Base-by-base conservation (phyloP, 1,140 invertebrate genomes). In the Nasonia giraulti region DNA sequence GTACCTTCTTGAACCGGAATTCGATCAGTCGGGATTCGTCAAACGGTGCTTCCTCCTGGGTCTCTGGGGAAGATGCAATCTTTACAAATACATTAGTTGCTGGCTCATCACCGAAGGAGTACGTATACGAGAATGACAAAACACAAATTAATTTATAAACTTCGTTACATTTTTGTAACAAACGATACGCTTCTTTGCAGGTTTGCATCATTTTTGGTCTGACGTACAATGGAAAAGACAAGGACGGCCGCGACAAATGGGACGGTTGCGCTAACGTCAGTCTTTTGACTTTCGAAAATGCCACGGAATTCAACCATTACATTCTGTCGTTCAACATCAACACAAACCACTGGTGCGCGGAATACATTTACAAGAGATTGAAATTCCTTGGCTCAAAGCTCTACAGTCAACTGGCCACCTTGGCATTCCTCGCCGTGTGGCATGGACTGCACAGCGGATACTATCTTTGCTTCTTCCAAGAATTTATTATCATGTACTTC, bases 381-480 rank as follows among this genome's bases (percentile, higher is more conserved):
- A 97, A 96, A 89, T 99, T 99, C 91, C 93, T 99, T 2, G 96
- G 96, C 31, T 98, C 97, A 91, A 95, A 96, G 47, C 93, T 96
- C n/a, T 91, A 97, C 7, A 99, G 98, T 81, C 98, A 99, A 92
- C 91, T 95, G 3, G 94, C 95, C 0, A 97, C 98, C 0, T 92
- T 99, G 23, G 69, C 95, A 0, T 99, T 99, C 92, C 94, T 99
- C 12, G 97, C 98, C 0, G 85, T 99, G 0, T 99, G 98, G 98
- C 98, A 99, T 91, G 98, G 98, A 20, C 95, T 97, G 68, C 96
- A 98, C 88, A 95, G 95, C 14, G 98, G 98, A 4, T 99, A 99
- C 89, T 99, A 98, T 89, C 93, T 97, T 86, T 96, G 96, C 73
- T 99, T 99, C 93, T 95, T 97, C 68, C 96, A 98, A 91, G 98